Conservation (phyloP, 2,797 vertebrate genomes). For the Chelon auratus region DNA sequence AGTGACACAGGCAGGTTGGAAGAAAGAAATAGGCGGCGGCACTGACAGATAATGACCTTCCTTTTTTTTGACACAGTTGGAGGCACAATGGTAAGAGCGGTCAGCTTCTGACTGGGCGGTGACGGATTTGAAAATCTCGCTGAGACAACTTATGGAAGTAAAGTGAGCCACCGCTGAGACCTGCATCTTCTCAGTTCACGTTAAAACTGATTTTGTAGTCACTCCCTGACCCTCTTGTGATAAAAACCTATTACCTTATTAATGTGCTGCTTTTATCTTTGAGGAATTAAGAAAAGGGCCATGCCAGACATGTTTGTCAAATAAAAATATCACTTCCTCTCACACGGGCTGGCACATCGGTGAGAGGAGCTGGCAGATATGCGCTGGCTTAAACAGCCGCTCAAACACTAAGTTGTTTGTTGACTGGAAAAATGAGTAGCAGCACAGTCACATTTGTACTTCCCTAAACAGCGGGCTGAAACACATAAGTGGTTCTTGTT, state of each 20-base stretch:
- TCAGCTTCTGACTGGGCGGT: slow-evolving; percentile 7
- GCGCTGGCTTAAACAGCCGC: slow-evolving; percentile 1
- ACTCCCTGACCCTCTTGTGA: not conserved
- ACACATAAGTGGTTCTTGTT: slow-evolving; percentile 55
- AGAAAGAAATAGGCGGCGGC: slow-evolving; percentile 6
- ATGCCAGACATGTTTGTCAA: slow-evolving; percentile 15
- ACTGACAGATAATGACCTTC: slow-evolving; percentile 6
- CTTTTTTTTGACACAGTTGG: slow-evolving; percentile 7
- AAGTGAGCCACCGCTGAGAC: not conserved
- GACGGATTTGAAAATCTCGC: slow-evolving; percentile 29
- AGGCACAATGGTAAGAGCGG: not conserved
- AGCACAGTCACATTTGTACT: slow-evolving; percentile 58
- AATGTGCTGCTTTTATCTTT: not conserved
- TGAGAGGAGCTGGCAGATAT: slow-evolving; percentile 8
- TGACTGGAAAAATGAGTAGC: slow-evolving; percentile 60
- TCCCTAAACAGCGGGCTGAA: slow-evolving; percentile 60
- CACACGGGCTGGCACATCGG: slow-evolving; percentile 1
- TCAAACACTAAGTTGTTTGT: slow-evolving; percentile 36
- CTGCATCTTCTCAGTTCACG: not conserved
- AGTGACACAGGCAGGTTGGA: slow-evolving; percentile 43
- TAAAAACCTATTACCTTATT: not conserved
- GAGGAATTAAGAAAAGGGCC: not conserved
- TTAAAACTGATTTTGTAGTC: not conserved
- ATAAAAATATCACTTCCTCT: slow-evolving; percentile 21
- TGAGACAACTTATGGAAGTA: slow-evolving; percentile 10